phyloP scores from a whole-genome alignment of 2,113 vertebrate genomes.

The Catagonus wagneri region DNA sequence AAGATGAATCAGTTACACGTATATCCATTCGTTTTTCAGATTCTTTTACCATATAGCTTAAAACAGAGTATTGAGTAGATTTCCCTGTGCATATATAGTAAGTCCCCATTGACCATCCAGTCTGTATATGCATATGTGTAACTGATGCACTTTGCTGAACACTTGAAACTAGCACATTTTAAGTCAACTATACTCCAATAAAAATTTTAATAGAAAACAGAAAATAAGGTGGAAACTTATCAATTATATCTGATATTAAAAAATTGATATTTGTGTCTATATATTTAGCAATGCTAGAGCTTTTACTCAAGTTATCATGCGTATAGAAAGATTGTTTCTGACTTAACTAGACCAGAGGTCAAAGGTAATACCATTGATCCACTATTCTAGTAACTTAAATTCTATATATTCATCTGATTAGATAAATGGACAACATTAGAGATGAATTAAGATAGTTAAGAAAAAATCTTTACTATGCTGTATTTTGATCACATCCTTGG shows the following conservation, averaged over 20 bases:
- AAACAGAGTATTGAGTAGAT: no score
- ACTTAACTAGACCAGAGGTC: not conserved
- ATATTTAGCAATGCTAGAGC: not conserved
- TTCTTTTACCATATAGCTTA: no score
- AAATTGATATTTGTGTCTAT: not conserved
- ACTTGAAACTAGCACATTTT: no score
- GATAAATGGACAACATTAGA: not conserved
- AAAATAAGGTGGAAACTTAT: not conserved
- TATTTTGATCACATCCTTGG: not conserved
- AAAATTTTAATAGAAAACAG: no score
- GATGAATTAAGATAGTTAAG: not conserved
- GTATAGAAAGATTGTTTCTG: not conserved
- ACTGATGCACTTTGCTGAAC: no score
- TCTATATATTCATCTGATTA: not conserved
- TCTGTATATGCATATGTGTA: no score
- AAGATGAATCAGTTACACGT: no score
- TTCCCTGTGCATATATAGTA: no score
- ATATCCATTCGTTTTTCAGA: no score
- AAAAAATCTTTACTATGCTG: not conserved
- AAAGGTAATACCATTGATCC: not conserved
- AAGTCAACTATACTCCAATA: no score
- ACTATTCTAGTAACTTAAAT: not conserved
- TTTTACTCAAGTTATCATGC: not conserved
- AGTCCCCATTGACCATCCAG: no score
- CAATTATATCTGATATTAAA: not conserved